Base-by-base conservation (phyloP, 2,113 vertebrate genomes). In the Chionomys nivalis region DNA sequence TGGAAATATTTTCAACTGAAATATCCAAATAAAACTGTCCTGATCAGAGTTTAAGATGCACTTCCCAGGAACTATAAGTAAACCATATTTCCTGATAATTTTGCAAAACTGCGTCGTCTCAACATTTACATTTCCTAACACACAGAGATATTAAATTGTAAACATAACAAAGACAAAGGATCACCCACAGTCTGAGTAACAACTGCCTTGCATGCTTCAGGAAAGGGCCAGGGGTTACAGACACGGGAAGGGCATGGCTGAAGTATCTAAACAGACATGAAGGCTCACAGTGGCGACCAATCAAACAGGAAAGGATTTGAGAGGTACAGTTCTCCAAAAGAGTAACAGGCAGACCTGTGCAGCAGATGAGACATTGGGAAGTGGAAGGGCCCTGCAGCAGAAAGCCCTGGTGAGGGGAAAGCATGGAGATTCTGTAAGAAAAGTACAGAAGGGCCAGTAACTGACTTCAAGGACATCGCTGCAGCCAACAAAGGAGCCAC, bases 1-100 rank as follows among this genome's bases (percentile, higher is more conserved):
- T n/a, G 91, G 77, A 95, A 79, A 75, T 75, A 73, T 65, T 87
- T 72, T n/a, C 82, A 90, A 36, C 7, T 83, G 85, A 94, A 90
- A 78, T 85, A 65, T 78, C 55, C 83, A 92, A 90, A 79, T 49
- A 68, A 94, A 95, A 86, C 49, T 44, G 44, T 26, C 4, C 36
- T 94, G 83, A 44, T 39, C 75, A 65, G 7, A 92, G 24, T 12
- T 93, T 76, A 78, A 94, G 3, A 96, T n/a, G 83, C 77, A 85
- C 26, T 24, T 91, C 23, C 26, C 33, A 75, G 17, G 72, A 90
- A 90, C 61, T 88, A 77, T 76, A 76, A 44, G 5, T 76, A 82
- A 82, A 61, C 12, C 21, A 9, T 61, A 61, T 61, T 82, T 61
- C 52, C 36, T 26, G 3, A 58, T n/a, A 82, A 61, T 82, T 81